A percentile compares a stretch with the other conserved stretches of the same genome.
phyloP scores from a whole-genome alignment of 2,797 vertebrate genomes.

The Gephyroberyx darwinii region DNA sequence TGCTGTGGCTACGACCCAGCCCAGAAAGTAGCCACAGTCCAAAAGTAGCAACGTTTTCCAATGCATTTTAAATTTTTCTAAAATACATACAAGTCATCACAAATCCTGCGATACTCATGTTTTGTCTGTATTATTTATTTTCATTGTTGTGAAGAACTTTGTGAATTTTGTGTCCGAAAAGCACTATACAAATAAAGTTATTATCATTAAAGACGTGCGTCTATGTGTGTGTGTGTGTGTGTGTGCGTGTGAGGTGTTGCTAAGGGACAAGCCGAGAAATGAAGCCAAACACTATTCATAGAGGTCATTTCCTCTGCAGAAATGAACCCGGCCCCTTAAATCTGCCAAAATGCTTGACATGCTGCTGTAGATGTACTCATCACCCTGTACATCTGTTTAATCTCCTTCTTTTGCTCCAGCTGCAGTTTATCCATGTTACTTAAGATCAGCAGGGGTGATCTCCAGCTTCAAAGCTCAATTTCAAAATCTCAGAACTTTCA shows the following conservation, averaged over 20 bases:
- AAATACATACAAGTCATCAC: too few relatives aligned
- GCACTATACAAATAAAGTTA: too few relatives aligned
- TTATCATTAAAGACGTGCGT: not conserved
- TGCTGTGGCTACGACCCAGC: too few relatives aligned
- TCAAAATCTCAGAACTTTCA: constrained; percentile 31
- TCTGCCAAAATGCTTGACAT: constrained; percentile 29
- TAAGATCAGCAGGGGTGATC: constrained; percentile 12
- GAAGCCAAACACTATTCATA: constrained; percentile 58
- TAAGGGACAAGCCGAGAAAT: constrained; percentile 32
- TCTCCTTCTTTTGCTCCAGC: not conserved
- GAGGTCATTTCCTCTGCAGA: constrained; percentile 54
- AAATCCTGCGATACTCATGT: too few relatives aligned
- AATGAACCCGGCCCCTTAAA: constrained; percentile 35
- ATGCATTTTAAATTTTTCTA: too few relatives aligned
- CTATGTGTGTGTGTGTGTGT: constrained; percentile 9
- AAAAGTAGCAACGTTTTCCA: too few relatives aligned
- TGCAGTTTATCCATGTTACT: not conserved
- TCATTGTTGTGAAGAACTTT: too few relatives aligned
- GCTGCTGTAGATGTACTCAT: constrained; percentile 19
- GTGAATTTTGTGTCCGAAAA: too few relatives aligned
- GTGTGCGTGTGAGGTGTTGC: constrained; percentile 41
- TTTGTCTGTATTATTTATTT: too few relatives aligned
- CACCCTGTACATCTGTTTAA: constrained; percentile 36
- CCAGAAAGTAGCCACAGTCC: too few relatives aligned
- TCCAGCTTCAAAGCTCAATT: constrained; percentile 31